Percentiles rank a stretch among this genome's conserved stretches.
Conservation (phyloP, 1,140 invertebrate genomes). For the Wasmannia auropunctata region DNA sequence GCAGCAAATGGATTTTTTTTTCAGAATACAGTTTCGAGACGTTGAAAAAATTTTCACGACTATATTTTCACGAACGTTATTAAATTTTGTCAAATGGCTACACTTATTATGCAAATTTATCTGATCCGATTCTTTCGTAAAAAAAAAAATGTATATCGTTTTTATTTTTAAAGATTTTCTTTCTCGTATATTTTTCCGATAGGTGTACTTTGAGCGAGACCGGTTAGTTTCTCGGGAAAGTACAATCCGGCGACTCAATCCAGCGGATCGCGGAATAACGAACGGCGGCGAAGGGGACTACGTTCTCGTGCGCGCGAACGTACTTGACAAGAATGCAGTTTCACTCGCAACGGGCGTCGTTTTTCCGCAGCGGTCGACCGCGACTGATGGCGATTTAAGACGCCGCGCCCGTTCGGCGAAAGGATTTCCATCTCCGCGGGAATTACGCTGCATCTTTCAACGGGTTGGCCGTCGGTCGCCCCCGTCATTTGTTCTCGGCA, state of each 20-base stretch:
- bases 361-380: slow-evolving; percentile 75
- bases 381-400: slow-evolving; percentile 66
- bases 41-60: neutral
- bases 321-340: slow-evolving; percentile 80
- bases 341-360: slow-evolving; percentile 71
- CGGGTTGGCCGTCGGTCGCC: neutral
- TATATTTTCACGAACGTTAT: neutral
- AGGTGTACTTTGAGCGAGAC: neutral
- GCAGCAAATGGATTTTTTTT: neutral
- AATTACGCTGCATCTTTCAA: slow-evolving; percentile 60
- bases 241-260: slow-evolving; percentile 55
- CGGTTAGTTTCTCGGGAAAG: slow-evolving; percentile 62
- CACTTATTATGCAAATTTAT: neutral
- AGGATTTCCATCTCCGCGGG: slow-evolving; percentile 69
- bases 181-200: neutral
- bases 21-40: neutral
- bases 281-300: too few species aligned
- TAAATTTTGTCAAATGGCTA: neutral
- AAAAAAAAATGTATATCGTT: neutral
- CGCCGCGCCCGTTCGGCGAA: slow-evolving; percentile 55
- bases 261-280: slow-evolving; percentile 59
- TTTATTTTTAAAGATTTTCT: neutral
- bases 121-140: neutral
- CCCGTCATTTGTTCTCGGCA: slow-evolving; percentile 24
- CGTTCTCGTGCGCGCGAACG: slow-evolving; percentile 68